These are phyloP conservation scores for Laodelphax striatellus DNA, from an alignment of 1,140 invertebrate species.

Conservation along the genomic window DNA sequence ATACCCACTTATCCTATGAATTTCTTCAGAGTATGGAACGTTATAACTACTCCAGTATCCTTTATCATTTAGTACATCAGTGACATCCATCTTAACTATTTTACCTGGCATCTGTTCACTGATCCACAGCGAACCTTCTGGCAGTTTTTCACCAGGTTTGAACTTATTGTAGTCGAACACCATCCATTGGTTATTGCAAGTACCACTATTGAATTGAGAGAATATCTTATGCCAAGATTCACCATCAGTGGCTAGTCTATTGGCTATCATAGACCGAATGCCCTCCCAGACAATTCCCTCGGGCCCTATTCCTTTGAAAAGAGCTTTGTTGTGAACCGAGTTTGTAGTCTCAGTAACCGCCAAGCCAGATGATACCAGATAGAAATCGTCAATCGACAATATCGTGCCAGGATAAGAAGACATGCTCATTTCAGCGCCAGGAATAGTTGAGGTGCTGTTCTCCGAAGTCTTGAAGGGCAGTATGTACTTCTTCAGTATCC, in stretches of 20 bases:
- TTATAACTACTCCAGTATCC: conserved; percentile 68
- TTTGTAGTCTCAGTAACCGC: conserved; percentile 61
- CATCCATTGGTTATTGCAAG: conserved; percentile 77
- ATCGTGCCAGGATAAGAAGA: conserved; percentile 52
- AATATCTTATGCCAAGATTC: conserved; percentile 44
- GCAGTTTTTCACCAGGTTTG: background rate
- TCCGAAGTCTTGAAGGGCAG: conserved; percentile 31
- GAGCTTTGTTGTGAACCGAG: background rate
- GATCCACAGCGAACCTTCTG: conserved; percentile 43
- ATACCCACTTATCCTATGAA: conserved; percentile 52
- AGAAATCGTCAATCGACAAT: conserved; percentile 57
- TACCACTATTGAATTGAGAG: conserved; percentile 56
- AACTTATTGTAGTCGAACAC: conserved; percentile 42
- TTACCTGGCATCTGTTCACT: conserved; percentile 53
- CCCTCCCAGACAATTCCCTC: conserved; percentile 41
- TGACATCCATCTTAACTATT: conserved; percentile 9
- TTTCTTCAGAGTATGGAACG: conserved; percentile 48
- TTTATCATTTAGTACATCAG: conserved; percentile 25
- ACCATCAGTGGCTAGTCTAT: conserved; percentile 47
- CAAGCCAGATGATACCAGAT: conserved; percentile 49
- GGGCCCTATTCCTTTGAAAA: background rate
- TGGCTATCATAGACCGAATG: conserved; percentile 53
- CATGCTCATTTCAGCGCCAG: conserved; percentile 42
- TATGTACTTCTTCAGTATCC: conserved; percentile 52
- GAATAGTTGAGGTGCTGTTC: conserved; percentile 24